Evolutionary conservation across 2,888 invertebrate species (phyloP), one percentile per base, ranked within the genome.

Genomic region (Bursaphelenchus okinawaensis): DNA sequence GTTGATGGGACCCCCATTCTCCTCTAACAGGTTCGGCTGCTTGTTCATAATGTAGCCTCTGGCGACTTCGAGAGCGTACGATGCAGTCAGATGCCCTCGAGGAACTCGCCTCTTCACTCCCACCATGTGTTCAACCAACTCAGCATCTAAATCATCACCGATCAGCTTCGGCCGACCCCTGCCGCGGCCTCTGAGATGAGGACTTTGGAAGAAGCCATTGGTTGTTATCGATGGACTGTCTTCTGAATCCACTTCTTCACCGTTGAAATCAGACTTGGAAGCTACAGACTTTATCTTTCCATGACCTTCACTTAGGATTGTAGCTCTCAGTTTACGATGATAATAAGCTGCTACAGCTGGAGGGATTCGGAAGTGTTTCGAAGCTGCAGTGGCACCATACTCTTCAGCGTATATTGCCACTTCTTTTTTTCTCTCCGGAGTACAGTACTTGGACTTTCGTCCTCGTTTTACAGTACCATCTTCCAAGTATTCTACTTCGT

Each of bases 1-100:
- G 31, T 82, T 82, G n/a, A 84, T 76, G 23, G 79, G 79, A 16
- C 84, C 84, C 19, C 84, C 84, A 68, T 83, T 79, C 67, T 84
- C 84, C 52, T 81, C 82, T 64, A 84, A 72, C 8, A 84, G 72
- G 4, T 76, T 75, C 0, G 84, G 84, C 28, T 77, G 70, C 65
- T 83, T 78, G 64, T 82, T 81, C 67, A 80, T 69, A 55, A 84
- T 81, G 59, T 84, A 84, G 51, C 82, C 81, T 54, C 80, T 77
- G 22, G 84, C 84, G 40, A 83, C 80, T 28, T 80, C 76, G 50
- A 84, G 81, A 7, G 82, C 84, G 50, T 83, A 71, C 19, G 81
- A 80, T 8, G 83, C 82, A 7, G 77, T 78, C 52, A 70, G 55
- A 65, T 75, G 70, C 12, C 68, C 68, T 54, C 72, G 69, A 0